phyloP scores from a whole-genome alignment of 1,140 invertebrate species.

The Bombus turneri region DNA sequence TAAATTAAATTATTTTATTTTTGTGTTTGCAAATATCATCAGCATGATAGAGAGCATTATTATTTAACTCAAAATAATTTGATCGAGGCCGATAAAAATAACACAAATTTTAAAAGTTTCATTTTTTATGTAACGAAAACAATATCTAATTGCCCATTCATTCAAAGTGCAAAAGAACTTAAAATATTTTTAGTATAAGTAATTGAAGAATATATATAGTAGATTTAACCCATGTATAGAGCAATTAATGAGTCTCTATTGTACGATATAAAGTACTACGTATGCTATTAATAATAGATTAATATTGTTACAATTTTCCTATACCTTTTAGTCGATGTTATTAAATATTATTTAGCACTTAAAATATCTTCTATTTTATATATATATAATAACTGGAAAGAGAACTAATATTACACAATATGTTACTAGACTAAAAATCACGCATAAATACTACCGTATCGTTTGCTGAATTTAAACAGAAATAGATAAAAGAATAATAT shows the following conservation, averaged over 20 bases:
- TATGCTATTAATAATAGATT: background rate
- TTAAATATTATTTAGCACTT: background rate
- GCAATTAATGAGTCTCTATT: slow-evolving; percentile 8
- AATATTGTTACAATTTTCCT: background rate
- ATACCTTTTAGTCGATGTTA: background rate
- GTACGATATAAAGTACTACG: background rate
- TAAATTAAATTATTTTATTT: background rate
- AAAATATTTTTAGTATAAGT: background rate
- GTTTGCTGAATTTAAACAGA: background rate
- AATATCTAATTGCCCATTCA: background rate
- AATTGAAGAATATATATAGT: background rate
- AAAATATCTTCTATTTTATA: background rate
- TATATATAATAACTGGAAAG: background rate
- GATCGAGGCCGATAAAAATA: background rate
- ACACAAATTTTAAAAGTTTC: background rate
- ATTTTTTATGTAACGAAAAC: background rate
- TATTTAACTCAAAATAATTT: background rate
- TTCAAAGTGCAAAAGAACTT: background rate
- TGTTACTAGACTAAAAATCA: background rate
- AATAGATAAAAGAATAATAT: background rate
- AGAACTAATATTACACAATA: background rate
- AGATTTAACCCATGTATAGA: background rate
- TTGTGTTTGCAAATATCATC: background rate
- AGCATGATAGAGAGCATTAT: background rate
- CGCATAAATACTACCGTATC: background rate